Conservation (phyloP, 2,888 invertebrate genomes). For the Napeogenes sylphis region DNA sequence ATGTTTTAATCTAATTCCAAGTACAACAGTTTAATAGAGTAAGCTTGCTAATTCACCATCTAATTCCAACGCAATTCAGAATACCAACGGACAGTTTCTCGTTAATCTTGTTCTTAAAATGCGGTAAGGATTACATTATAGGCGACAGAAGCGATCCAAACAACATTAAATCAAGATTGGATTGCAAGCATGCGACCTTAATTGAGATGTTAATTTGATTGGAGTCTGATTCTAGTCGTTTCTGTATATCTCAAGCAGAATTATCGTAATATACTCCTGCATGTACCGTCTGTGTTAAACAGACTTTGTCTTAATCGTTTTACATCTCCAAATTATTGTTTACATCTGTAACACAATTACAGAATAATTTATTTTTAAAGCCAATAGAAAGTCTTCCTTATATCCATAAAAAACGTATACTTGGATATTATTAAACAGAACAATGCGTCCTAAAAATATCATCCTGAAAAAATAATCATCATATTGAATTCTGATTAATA, state of each 20-base stretch:
- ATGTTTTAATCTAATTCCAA: slow-evolving; percentile 10
- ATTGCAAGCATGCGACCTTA: slow-evolving; percentile 33
- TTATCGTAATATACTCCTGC: too few relatives aligned
- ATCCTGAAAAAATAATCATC: too few relatives aligned
- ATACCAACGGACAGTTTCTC: slow-evolving; percentile 28
- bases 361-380: too few relatives aligned
- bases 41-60: background rate
- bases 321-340: too few relatives aligned
- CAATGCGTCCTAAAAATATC: too few relatives aligned
- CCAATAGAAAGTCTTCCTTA: too few relatives aligned
- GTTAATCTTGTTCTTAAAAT: slow-evolving; percentile 33
- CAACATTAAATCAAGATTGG: slow-evolving; percentile 33
- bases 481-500: too few relatives aligned
- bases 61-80: background rate
- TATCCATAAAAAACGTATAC: too few relatives aligned
- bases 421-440: too few relatives aligned
- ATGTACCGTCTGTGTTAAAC: too few relatives aligned
- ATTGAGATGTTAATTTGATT: slow-evolving; percentile 38
- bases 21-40: background rate
- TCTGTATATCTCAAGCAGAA: slow-evolving; percentile 14
- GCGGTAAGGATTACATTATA: slow-evolving; percentile 21
- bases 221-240: slow-evolving; percentile 25
- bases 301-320: too few relatives aligned
- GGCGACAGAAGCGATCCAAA: slow-evolving; percentile 26
- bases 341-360: too few relatives aligned